phyloP scores from a whole-genome alignment of 2,888 invertebrate species.

The Ochropleura leucogaster region DNA sequence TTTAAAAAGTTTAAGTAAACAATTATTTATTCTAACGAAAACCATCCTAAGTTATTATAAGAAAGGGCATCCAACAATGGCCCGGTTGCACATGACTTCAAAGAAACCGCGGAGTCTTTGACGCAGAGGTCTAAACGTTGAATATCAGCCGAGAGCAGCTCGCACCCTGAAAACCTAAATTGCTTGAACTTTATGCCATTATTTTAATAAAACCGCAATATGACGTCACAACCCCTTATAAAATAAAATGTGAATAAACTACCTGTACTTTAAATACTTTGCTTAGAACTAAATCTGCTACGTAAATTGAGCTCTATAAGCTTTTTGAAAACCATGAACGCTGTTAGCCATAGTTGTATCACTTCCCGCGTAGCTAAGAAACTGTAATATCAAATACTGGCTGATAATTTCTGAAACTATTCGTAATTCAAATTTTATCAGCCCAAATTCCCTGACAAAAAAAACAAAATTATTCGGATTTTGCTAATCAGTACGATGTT shows the following conservation, averaged over 20 bases:
- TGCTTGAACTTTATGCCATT: conserved; percentile 61
- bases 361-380: background rate
- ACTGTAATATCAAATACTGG: conserved; percentile 5
- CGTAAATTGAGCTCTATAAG: background rate
- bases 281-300: background rate
- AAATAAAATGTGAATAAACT: conserved; percentile 18
- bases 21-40: conserved; percentile 34
- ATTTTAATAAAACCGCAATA: conserved; percentile 56
- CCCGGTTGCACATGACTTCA: conserved; percentile 72
- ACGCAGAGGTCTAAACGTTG: conserved; percentile 62
- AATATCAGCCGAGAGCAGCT: conserved; percentile 61
- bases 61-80: conserved; percentile 34
- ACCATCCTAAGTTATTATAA: conserved; percentile 13
- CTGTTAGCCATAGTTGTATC: background rate
- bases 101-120: conserved; percentile 75
- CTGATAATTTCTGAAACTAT: background rate
- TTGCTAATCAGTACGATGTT: background rate
- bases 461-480: background rate
- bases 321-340: background rate
- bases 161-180: conserved; percentile 57
- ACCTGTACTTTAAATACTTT: conserved; percentile 3
- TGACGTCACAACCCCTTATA: conserved; percentile 39
- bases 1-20: conserved; percentile 19
- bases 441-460: no score
- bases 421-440: background rate